These are phyloP conservation scores for Mythimna vitellina DNA, from an alignment of 2,888 invertebrate genomes.

Conservation along the genomic window DNA sequence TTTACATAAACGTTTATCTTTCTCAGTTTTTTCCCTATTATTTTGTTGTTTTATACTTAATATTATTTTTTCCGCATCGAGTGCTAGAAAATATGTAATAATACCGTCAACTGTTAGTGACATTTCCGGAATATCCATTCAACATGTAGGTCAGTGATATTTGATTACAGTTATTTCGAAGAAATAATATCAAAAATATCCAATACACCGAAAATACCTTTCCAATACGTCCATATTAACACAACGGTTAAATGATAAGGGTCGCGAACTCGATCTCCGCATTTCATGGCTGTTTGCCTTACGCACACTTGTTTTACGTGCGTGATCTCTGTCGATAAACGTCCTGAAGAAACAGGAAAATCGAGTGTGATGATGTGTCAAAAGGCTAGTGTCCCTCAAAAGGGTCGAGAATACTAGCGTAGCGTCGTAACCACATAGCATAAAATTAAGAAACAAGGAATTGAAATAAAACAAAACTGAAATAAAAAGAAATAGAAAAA, in stretches of 20 bases:
- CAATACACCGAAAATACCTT: not conserved
- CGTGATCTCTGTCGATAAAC: constrained; percentile 40
- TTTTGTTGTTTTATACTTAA: constrained; percentile 13
- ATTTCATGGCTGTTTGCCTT: constrained; percentile 25
- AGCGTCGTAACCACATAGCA: constrained; percentile 29
- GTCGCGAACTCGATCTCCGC: constrained; percentile 29
- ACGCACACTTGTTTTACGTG: constrained; percentile 28
- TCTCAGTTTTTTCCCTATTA: not conserved
- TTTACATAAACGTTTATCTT: constrained; percentile 4
- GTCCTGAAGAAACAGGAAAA: constrained; percentile 29
- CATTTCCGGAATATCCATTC: constrained; percentile 2
- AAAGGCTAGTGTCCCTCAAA: constrained; percentile 16
- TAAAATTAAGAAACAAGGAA: not conserved
- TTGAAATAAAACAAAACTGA: not conserved
- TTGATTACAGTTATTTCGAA: not conserved
- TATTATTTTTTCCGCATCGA: not conserved
- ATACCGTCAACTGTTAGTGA: not conserved
- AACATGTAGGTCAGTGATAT: not conserved
- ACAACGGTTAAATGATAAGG: constrained; percentile 35
- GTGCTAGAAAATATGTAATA: not conserved
- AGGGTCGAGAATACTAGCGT: constrained; percentile 18
- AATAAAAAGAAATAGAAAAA: not conserved
- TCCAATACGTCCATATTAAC: constrained; percentile 13
- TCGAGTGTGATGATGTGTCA: constrained; percentile 26
- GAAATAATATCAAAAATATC: constrained; percentile 9